Evolutionary conservation across 1,140 invertebrate species (phyloP), one percentile per base, ranked within the genome.

Genomic region (Bombus impatiens): DNA sequence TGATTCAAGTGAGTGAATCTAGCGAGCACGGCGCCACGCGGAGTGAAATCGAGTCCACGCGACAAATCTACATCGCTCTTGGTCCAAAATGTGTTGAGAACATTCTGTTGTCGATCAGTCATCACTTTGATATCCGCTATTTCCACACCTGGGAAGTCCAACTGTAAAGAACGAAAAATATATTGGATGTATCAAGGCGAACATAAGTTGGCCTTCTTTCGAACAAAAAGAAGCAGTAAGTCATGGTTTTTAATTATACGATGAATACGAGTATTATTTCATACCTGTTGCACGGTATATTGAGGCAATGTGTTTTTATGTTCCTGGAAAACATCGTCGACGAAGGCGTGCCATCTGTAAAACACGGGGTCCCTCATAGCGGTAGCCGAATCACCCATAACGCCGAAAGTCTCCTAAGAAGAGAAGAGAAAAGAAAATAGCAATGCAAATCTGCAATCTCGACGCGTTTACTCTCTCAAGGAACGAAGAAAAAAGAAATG

Each of bases 311-410:
- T 97, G 44, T 95, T 96, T 94, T 98, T 98, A 93, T 97, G 97
- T 90, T 97, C 96, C 84, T 96, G 95, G 95, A 98, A 98, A 8
- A 98, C 95, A 78, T 98, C 96, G 90, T 98, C 97, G 37, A 98
- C 95, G 89, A 97, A 97, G 8, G 97, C 96, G 90, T 98, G 98
- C 97, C 97, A 98, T 92, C 97, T 96, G 94, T 98, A 98, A 95
- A 98, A 98, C 15, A 97, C 94, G 0, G 98, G 98, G 94, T 98
- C 98, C 25, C 98, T 96, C 97, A 98, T 97, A 8, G 97, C 96
- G 22, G 97, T 97, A 0, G 97, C 96, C 0, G 96, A 95, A 91
- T 97, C 97, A n/a, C 96, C 97, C 96, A 97, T 97, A 0, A 97
- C 95, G 32, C 96, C 95, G 85, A 97, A 97, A 6, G 95, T 95